Percentiles rank a stretch among this genome's conserved stretches.
These are phyloP conservation scores for Morus bassanus DNA, from an alignment of 2,797 vertebrate species.

Conservation along the genomic window DNA sequence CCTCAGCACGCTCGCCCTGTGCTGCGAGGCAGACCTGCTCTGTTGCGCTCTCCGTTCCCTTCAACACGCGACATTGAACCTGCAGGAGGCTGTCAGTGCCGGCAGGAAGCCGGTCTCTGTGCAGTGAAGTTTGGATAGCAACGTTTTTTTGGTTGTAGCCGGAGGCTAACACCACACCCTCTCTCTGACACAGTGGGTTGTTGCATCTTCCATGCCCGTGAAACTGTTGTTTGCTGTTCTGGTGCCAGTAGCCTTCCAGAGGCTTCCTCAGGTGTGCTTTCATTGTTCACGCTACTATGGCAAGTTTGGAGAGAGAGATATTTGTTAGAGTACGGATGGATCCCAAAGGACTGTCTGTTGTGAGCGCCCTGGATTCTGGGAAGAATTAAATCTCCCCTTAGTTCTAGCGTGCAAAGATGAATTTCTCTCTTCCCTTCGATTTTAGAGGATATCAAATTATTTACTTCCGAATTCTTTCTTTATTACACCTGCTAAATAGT, in stretches of 20 bases:
- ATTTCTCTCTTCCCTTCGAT: accelerated
- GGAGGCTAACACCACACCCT: accelerated
- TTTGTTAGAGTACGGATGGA: not conserved
- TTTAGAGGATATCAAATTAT: not conserved
- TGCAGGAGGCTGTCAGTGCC: accelerated
- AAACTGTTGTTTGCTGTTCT: not conserved
- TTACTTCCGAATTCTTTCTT: not conserved
- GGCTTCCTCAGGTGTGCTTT: not conserved
- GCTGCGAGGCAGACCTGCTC: not conserved
- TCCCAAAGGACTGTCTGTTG: not conserved
- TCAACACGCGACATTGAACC: not conserved
- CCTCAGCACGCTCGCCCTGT: accelerated
- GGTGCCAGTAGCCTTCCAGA: not conserved
- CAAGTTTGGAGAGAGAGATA: not conserved
- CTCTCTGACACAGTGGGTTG: not conserved
- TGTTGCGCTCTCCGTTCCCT: accelerated
- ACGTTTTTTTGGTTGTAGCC: not conserved
- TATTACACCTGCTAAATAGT: not conserved
- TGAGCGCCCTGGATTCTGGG: not conserved
- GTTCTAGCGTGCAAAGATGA: accelerated
- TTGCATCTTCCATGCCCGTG: not conserved
- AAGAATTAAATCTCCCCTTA: not conserved
- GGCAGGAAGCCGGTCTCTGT: not conserved
- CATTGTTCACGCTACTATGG: accelerated
- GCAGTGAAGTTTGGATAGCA: accelerated